Base-by-base conservation (phyloP, 2,797 vertebrate species). In the Crocodylus rhombifer region DNA sequence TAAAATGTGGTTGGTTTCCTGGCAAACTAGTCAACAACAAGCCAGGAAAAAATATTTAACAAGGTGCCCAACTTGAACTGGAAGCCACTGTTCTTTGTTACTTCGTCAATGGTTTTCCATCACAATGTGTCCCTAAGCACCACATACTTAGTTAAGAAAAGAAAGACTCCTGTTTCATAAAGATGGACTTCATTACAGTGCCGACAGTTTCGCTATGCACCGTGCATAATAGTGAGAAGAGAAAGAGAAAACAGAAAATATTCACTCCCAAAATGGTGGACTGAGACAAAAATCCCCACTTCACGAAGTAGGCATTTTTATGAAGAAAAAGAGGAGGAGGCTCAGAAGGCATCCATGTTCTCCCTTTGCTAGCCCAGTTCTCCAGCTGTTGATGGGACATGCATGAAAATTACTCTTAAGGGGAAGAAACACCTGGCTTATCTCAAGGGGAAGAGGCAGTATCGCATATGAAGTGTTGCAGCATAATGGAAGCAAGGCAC, bases 141-240 rank as follows among this genome's bases (percentile, higher is more conserved):
- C 58, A 86, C 90, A 42, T 14, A 1, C 28, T 86, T 82, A 23
- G n/a, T 67, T 69, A 26, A 36, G 6, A 42, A 78, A 25, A 42
- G 33, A 58, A 30, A 58, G 23, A 51, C 14, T 21, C 13, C 20
- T 58, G 30, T 58, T 94, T 42, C 30, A 56, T 61, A 78, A 82
- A 4, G 65, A 80, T 5, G 30, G 73, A 64, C 18, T 85, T 12
- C 55, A 5, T 60, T 18, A 84, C 88, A 75, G 77, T 25, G 14
- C 1, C 64, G 58, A 71, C 33, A 73, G 0, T 78, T 76, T 14
- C 73, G 16, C 75, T 92, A 1, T 0, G 42, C 42, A 67, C 42
- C 80, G 64, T 42, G 89, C 58, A 80, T 51, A 23, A 71, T 88
- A 71, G 60, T 17, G 84, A 87, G 28, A 64, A 77, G 87, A 91